Conservation (phyloP, 30 jellyfish, hydroid and myxozoan species). For the Nemopilema nomurai region DNA sequence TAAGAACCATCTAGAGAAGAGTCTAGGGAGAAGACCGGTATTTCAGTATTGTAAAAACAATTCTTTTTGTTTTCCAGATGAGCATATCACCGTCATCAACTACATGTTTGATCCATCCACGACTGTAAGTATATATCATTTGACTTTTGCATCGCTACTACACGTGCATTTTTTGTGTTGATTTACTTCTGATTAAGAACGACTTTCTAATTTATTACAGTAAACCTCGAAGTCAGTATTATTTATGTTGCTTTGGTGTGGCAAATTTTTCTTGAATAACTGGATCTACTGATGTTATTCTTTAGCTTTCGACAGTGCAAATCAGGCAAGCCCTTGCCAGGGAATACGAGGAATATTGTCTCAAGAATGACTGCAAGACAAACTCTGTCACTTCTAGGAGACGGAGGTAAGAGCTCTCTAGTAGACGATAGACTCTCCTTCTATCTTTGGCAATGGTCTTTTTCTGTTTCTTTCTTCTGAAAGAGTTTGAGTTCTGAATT, state of each 20-base stretch:
- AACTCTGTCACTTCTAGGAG: not conserved
- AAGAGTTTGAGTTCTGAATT: no score
- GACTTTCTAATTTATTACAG: no score
- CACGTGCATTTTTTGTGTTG: no score
- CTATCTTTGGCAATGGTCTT: not conserved
- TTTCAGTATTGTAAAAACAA: not conserved
- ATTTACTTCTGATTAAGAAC: no score
- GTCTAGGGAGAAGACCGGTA: no score
- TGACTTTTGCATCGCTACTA: no score
- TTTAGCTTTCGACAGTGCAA: constrained; percentile 9
- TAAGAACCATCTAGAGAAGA: no score
- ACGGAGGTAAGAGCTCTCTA: constrained; percentile 21
- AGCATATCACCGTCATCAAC: not conserved
- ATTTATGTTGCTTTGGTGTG: no score
- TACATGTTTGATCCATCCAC: not conserved
- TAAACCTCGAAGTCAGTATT: no score
- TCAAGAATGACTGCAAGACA: constrained; percentile 19
- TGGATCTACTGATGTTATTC: not conserved
- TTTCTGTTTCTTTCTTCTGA: no score
- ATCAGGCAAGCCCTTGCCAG: constrained; percentile 13
- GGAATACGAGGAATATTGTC: constrained; percentile 25
- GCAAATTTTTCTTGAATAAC: no score
- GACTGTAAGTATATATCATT: not conserved
- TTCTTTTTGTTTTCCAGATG: not conserved
- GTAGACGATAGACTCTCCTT: not conserved